phyloP scores from a whole-genome alignment of 2,888 invertebrate genomes.

The Tiliacea citrago region DNA sequence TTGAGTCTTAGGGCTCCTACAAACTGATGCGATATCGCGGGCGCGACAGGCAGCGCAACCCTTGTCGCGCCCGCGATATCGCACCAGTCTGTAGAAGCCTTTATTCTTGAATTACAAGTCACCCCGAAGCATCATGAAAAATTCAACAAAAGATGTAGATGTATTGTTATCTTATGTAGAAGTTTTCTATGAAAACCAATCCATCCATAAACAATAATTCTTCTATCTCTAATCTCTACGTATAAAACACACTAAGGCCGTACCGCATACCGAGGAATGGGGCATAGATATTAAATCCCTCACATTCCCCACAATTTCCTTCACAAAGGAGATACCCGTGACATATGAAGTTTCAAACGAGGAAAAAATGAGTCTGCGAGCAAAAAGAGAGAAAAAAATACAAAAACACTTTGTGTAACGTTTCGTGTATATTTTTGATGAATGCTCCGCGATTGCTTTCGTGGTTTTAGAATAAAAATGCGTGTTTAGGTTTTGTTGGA shows the following conservation, averaged over 20 bases:
- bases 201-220: slow-evolving; percentile 8
- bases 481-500: slow-evolving; percentile 1
- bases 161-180: no score
- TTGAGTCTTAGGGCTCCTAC: no score
- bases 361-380: slow-evolving; percentile 50
- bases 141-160: background rate
- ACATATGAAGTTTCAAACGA: slow-evolving; percentile 61
- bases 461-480: slow-evolving; percentile 25
- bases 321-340: slow-evolving; percentile 44
- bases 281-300: slow-evolving; percentile 60
- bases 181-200: background rate
- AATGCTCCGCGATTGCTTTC: slow-evolving; percentile 38
- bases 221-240: slow-evolving; percentile 24
- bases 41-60: no score
- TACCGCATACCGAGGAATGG: slow-evolving; percentile 33
- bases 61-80: no score
- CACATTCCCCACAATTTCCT: slow-evolving; percentile 29
- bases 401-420: slow-evolving; percentile 31
- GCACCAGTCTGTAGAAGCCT: no score
- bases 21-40: no score
- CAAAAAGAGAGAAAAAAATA: slow-evolving; percentile 13
- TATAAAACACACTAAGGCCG: slow-evolving; percentile 33
- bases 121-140: background rate
- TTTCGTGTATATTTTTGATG: slow-evolving; percentile 46
- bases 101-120: no score